Base-by-base conservation (phyloP, 2,888 invertebrate genomes). In the Cenopis cana region DNA sequence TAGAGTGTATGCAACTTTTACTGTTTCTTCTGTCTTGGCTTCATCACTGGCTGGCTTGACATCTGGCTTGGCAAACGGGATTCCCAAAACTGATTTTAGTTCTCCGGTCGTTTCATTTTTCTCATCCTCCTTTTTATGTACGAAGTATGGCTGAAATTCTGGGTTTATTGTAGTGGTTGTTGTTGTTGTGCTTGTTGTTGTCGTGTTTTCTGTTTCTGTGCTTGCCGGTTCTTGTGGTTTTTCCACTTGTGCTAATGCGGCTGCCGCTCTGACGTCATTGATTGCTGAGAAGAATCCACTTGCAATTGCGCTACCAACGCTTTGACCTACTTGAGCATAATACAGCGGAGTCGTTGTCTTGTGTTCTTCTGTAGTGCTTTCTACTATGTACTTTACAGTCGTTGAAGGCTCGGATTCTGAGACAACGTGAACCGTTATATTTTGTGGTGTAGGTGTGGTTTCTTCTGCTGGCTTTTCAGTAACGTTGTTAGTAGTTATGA, bases 201-300 rank as follows among this genome's bases (percentile, higher is more conserved):
- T 78, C 2, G 76, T 75, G 64, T 79, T 81, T 68, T 82, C 79
- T 62, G 78, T 77, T 50, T 78, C 69, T 29, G 57, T 18, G 29
- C 83, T 76, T 59, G 80, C 74, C 79, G 91, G 85, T 79, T 94
- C 93, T 59, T 94, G 94, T 17, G 94, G 93, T 64, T 94, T 94
- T 74, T 95, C 95, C 1, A 94, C 87, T 71, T 95, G 94, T 0
- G 95, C 95, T 69, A 95, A 80, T 41, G 94, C 94, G 60, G 95
- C 95, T 12, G 95, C 95, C 0, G 94, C 94, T 82, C 95, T 94
- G 29, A 94, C 94, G 74, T 94, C 95, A 14, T 95, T 95, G 38
- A 96, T 85, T 0, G 95, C 94, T 0, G 95, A 93, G 76, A 94
- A 96, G 76, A 94, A 91, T 0, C 90, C 90, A 74, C 87, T 89